These are phyloP conservation scores for Oreochromis niloticus DNA, from an alignment of 2,113 vertebrate species.

Conservation along the genomic window DNA sequence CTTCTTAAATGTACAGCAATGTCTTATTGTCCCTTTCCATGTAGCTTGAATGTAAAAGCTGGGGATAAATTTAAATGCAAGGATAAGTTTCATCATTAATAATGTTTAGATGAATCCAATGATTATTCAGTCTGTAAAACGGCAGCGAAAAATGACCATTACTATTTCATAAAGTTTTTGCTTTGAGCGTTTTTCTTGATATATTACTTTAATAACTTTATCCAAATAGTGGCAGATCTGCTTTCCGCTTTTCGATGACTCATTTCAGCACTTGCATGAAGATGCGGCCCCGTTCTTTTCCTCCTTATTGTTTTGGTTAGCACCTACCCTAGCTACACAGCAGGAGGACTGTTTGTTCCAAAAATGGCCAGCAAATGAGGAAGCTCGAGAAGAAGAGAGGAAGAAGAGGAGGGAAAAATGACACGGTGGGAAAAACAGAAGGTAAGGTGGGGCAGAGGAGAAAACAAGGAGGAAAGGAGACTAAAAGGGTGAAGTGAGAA, in stretches of 20 bases:
- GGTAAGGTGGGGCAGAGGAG: not conserved
- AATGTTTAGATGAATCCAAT: not conserved
- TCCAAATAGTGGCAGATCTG: not conserved
- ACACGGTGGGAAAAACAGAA: not conserved
- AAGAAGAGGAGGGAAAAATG: not conserved
- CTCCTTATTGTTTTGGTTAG: not conserved
- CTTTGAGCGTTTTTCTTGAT: not conserved
- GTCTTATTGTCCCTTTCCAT: not conserved
- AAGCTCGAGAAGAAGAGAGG: not conserved
- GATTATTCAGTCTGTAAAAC: not conserved
- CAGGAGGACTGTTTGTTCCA: constrained; percentile 3
- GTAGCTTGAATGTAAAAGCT: not conserved
- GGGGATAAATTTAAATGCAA: not conserved
- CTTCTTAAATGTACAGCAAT: not conserved
- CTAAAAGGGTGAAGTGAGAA: constrained; percentile 18
- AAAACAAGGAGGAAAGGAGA: not conserved
- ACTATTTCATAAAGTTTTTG: not conserved
- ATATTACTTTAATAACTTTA: not conserved
- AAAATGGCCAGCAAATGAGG: not conserved
- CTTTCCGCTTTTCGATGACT: not conserved
- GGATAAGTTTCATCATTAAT: not conserved
- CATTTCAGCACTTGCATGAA: not conserved
- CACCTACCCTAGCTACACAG: not conserved
- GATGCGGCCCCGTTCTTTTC: not conserved
- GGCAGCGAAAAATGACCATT: not conserved